Evolutionary conservation across 2,888 invertebrate genomes (phyloP).

Genomic region (Pogonocherus hispidulus): DNA sequence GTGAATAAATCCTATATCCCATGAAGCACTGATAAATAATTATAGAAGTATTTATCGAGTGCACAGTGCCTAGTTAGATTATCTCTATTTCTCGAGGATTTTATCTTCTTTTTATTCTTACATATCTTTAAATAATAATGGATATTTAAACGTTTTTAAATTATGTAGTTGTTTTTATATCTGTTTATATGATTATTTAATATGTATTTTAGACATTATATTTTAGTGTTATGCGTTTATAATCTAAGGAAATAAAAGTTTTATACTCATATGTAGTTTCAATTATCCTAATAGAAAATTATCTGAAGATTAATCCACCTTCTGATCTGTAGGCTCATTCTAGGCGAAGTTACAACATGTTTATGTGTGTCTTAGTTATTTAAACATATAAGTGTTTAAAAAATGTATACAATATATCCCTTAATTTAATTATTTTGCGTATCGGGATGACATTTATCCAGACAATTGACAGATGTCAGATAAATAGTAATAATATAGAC

Average conservation of each 20-base stretch:
- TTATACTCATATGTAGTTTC: constrained; percentile 36
- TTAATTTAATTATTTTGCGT: no score
- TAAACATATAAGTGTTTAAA: no score
- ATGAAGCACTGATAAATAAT: constrained; percentile 54
- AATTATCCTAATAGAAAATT: no score
- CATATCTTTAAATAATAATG: constrained; percentile 4
- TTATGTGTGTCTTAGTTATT: no score
- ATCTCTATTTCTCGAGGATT: background rate
- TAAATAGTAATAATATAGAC: no score
- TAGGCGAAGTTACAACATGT: no score
- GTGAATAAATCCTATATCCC: constrained; percentile 48
- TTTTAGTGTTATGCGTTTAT: constrained; percentile 52
- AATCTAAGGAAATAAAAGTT: constrained; percentile 46
- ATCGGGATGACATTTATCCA: no score
- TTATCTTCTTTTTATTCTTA: constrained; percentile 11
- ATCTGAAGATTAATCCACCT: no score
- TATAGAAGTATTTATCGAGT: constrained; percentile 50
- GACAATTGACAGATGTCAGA: no score
- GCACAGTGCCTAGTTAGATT: constrained; percentile 38
- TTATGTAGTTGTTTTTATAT: constrained; percentile 47
- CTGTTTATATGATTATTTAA: constrained; percentile 50
- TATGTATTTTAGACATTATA: constrained; percentile 47
- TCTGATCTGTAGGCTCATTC: no score
- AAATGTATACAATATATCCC: no score
- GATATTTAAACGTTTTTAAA: constrained; percentile 21